Base-by-base conservation (phyloP, 1,140 invertebrate genomes). In the Ceratina australensis region DNA sequence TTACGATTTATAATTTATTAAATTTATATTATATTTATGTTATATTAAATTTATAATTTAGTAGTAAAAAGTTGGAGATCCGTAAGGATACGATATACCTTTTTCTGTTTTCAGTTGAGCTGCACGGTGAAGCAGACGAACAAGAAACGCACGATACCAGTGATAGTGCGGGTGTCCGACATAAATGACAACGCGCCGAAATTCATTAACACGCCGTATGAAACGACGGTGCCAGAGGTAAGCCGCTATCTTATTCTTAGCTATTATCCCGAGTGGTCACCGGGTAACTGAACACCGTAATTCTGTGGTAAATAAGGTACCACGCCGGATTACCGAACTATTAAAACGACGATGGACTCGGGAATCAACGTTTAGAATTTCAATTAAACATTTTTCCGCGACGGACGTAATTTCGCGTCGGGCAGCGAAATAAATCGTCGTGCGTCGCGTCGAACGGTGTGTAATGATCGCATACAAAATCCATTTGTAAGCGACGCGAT, bases 111-210 rank as follows among this genome's bases (percentile, higher is more conserved):
- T 59, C 92, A 97, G 96, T 91, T 97, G 81, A 95, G 95, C 59
- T 97, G 97, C 90, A 95, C 95, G 66, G 94, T 97, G 61, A 95
- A 94, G 91, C 93, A 94, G 28, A 95, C 95, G 13, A 95, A 95
- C 87, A 96, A 96, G 88, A 94, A 95, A 86, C 94, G 95, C 75
- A 96, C 95, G 33, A 97, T 98, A 89, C 97, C 97, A 57, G 95
- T 98, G 67, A 97, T 98, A 87, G 96, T 97, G 59, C 94, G 97
- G 89, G 95, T 98, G 72, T 96, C 96, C n/a, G 97, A 98, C 91
- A 95, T 97, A 87, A 98, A 98, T 88, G 97, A 98, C 90, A 98
- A 98, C 91, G 94, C 95, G 47, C 96, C 96, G 24, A 93, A 94
- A 84, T 97, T 97, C 92, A 93, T 95, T 83, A 95, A 96, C 84